A percentile compares a stretch with the other conserved stretches of the same genome.
Conservation (phyloP, 2,888 invertebrate genomes). For the Hemicrepidius hirtus region DNA sequence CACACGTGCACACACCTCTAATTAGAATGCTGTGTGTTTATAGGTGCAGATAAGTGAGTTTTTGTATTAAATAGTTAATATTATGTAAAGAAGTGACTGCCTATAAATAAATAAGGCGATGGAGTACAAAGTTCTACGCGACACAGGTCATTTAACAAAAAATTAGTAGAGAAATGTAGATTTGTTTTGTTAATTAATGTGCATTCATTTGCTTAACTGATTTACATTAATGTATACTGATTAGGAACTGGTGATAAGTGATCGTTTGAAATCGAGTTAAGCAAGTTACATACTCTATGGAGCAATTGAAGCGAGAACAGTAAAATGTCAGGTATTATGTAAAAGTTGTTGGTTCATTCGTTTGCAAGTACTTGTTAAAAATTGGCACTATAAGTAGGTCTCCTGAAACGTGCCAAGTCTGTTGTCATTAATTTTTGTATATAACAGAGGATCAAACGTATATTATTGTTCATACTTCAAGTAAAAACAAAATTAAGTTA, state of each 20-base stretch:
- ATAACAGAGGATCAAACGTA: too few species aligned
- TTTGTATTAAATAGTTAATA: not conserved
- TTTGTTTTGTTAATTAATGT: not conserved
- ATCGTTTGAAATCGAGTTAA: too few species aligned
- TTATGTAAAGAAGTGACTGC: slow-evolving; percentile 7
- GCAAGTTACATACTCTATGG: too few species aligned
- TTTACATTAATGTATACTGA: not conserved
- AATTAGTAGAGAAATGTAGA: not conserved
- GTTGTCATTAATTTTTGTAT: too few species aligned
- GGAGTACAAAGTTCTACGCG: slow-evolving; percentile 17
- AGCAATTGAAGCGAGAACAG: too few species aligned
- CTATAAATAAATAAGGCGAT: slow-evolving; percentile 30
- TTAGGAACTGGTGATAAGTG: not conserved
- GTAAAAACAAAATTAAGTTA: too few species aligned
- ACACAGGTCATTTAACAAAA: slow-evolving; percentile 22
- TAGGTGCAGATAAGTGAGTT: not conserved
- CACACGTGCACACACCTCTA: slow-evolving; percentile 12
- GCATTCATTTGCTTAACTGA: not conserved
- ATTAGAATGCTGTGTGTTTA: not conserved
- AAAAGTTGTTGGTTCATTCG: too few species aligned
- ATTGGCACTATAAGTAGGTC: too few species aligned
- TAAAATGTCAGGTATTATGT: too few species aligned
- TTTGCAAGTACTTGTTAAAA: too few species aligned
- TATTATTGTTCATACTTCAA: too few species aligned
- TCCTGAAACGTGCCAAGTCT: too few species aligned